Evolutionary conservation across 2,797 vertebrate genomes (phyloP).

Genomic region (Schizopygopsis pylzovi): DNA sequence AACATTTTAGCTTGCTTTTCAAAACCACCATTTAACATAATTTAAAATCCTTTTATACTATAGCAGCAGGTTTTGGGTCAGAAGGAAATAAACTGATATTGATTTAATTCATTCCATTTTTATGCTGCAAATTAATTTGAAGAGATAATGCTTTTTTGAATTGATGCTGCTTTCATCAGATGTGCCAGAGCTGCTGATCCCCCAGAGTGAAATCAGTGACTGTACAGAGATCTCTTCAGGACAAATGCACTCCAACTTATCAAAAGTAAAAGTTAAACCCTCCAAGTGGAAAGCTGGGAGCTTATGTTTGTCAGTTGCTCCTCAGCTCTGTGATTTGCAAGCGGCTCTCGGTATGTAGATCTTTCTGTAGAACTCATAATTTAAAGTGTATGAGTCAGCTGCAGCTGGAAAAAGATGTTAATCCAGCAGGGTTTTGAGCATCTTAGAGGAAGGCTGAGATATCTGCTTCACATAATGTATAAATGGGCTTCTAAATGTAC

Average conservation of each 20-base stretch:
- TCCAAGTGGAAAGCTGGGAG: constrained; percentile 37
- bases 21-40: constrained; percentile 10
- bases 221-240: constrained; percentile 36
- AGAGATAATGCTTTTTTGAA: constrained; percentile 28
- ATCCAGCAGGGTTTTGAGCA: constrained; percentile 24
- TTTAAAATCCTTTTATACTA: constrained; percentile 23
- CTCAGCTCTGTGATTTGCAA: constrained; percentile 36
- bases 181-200: constrained; percentile 24
- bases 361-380: constrained; percentile 23
- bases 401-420: constrained; percentile 25
- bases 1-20: constrained; percentile 19
- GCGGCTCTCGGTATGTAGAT: constrained; percentile 28
- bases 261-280: constrained; percentile 38
- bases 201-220: constrained; percentile 21
- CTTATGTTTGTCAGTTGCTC: constrained; percentile 38
- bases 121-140: constrained; percentile 23
- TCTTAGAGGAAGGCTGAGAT: constrained; percentile 8
- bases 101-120: constrained; percentile 17
- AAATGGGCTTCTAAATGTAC: background rate
- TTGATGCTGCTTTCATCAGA: constrained; percentile 19
- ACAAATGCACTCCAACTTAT: constrained; percentile 45
- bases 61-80: constrained; percentile 11
- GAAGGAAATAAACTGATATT: constrained; percentile 22
- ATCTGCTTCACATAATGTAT: constrained; percentile 27
- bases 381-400: constrained; percentile 37